A percentile compares a stretch with the other conserved stretches of the same genome.
Evolutionary conservation across 2,113 vertebrate species (phyloP).

Genomic region (Labrus mixtus): DNA sequence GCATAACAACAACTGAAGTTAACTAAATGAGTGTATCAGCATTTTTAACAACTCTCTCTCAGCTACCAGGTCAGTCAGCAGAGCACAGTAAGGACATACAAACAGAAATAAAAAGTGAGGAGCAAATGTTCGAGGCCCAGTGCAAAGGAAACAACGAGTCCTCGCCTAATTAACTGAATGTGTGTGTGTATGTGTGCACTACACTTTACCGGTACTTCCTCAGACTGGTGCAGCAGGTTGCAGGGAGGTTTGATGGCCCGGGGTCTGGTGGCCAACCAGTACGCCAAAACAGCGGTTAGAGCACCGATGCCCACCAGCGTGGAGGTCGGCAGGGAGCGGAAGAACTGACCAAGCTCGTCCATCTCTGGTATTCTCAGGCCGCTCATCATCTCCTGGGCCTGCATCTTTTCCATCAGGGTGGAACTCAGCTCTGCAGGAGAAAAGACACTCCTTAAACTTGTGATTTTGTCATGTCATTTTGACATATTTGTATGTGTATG

Average conservation of each 20-base stretch:
- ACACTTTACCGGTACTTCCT: constrained; percentile 90
- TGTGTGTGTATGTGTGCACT: background rate
- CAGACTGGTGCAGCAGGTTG: constrained; percentile 90
- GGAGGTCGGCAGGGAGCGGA: constrained; percentile 90
- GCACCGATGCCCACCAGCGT: constrained; percentile 93
- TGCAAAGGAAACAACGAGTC: too few relatives aligned
- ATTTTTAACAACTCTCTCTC: background rate
- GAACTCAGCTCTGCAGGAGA: constrained; percentile 88
- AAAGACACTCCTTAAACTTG: background rate
- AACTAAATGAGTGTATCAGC: background rate
- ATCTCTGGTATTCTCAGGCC: constrained; percentile 91
- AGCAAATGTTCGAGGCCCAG: too few relatives aligned
- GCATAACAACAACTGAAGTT: background rate
- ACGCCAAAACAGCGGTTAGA: constrained; percentile 90
- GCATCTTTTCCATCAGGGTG: constrained; percentile 95
- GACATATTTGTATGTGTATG: too few relatives aligned
- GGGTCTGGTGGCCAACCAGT: constrained; percentile 94
- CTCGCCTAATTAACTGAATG: background rate
- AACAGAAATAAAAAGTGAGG: background rate
- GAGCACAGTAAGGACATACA: background rate
- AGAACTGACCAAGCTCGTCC: constrained; percentile 90
- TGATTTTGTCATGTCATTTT: background rate
- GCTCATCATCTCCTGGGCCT: constrained; percentile 92
- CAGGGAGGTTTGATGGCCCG: constrained; percentile 91
- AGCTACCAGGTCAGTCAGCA: background rate